Conservation (phyloP, 2,113 vertebrate species). For the Buteo buteo region DNA sequence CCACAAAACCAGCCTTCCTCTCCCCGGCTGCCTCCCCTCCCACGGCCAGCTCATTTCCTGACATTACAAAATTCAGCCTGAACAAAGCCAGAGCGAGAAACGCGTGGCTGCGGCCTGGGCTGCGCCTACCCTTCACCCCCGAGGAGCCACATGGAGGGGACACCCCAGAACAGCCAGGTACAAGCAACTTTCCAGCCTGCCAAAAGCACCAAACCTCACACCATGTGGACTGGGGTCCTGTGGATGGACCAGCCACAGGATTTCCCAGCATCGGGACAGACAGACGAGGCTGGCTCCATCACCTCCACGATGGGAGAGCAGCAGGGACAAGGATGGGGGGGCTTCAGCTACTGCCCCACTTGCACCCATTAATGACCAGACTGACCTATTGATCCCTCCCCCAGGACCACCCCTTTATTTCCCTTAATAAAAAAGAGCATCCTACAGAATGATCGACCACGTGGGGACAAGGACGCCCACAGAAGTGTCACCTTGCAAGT, state of each 20-base stretch:
- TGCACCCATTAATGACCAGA: background rate
- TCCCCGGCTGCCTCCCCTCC: conserved; percentile 12
- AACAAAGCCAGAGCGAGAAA: background rate
- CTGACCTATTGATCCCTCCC: no score
- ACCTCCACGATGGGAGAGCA: rapidly evolving
- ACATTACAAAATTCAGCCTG: conserved; percentile 3
- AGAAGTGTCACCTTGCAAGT: background rate
- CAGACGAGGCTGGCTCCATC: background rate
- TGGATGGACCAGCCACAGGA: rapidly evolving
- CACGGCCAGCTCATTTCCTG: conserved; percentile 58
- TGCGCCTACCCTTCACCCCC: background rate
- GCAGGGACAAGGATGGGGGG: rapidly evolving
- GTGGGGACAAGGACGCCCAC: background rate
- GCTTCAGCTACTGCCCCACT: background rate
- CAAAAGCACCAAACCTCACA: background rate
- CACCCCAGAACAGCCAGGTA: background rate
- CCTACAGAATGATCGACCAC: background rate
- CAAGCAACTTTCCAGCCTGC: background rate
- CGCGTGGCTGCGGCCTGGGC: background rate
- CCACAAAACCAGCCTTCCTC: conserved; percentile 40
- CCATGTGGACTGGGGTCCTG: rapidly evolving
- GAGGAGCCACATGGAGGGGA: rapidly evolving
- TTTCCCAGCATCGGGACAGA: background rate
- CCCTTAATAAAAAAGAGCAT: background rate
- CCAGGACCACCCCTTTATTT: background rate